A percentile compares a stretch with the other conserved stretches of the same genome.
phyloP scores from a whole-genome alignment of 2,888 invertebrate genomes.

The Folsomia candida region DNA sequence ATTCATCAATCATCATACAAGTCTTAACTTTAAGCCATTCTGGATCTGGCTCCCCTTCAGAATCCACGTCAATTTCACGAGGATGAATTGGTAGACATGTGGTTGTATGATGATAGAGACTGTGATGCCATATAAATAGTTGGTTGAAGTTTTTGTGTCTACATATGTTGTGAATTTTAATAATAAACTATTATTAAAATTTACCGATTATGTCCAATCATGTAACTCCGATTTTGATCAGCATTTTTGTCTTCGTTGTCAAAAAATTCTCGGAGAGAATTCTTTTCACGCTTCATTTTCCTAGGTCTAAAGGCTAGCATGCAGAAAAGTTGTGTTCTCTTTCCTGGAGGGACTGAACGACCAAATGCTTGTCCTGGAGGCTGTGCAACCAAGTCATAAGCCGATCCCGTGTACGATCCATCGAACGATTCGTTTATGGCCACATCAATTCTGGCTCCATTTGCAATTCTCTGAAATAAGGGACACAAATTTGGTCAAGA shows the following conservation, averaged over 20 bases:
- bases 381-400: slow-evolving; percentile 78
- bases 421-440: slow-evolving; percentile 93
- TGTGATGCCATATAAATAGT: slow-evolving; percentile 53
- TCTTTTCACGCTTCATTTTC: slow-evolving; percentile 49
- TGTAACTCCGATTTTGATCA: slow-evolving; percentile 71
- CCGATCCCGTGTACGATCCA: slow-evolving; percentile 90
- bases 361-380: slow-evolving; percentile 71
- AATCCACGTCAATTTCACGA: slow-evolving; percentile 89
- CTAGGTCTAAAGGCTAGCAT: slow-evolving; percentile 74
- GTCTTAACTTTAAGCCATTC: slow-evolving; percentile 91
- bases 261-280: slow-evolving; percentile 74
- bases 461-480: slow-evolving; percentile 63
- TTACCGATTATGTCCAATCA: slow-evolving; percentile 84
- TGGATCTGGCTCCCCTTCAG: slow-evolving; percentile 91
- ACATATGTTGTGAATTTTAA: not conserved
- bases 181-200: too few relatives aligned
- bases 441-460: slow-evolving; percentile 87
- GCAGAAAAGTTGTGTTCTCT: slow-evolving; percentile 73
- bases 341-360: slow-evolving; percentile 65
- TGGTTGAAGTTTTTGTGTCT: not conserved
- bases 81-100: slow-evolving; percentile 91
- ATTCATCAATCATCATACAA: slow-evolving; percentile 97
- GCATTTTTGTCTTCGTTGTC: slow-evolving; percentile 72
- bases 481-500: slow-evolving; percentile 6
- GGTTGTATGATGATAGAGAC: slow-evolving; percentile 90